Percentiles rank a stretch among this genome's conserved stretches.
Conservation (phyloP, 2,888 invertebrate species). For the Drosophila paranaensis region DNA sequence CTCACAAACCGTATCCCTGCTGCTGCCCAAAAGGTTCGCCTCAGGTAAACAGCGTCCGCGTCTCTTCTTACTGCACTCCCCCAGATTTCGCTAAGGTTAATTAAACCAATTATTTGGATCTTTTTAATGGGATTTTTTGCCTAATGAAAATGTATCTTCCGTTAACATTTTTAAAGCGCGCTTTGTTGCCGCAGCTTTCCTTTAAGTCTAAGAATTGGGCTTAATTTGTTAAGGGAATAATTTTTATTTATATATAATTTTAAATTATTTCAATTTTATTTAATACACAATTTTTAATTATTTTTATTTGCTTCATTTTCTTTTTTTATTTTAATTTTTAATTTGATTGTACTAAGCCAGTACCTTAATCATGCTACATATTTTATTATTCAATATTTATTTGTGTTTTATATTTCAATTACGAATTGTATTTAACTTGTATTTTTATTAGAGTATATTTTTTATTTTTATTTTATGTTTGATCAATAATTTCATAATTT, state of each 20-base stretch:
- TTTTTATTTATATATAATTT: neutral
- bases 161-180: neutral
- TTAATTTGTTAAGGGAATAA: neutral
- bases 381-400: too few relatives aligned
- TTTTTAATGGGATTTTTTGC: neutral
- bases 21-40: neutral
- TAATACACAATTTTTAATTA: too few relatives aligned
- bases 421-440: too few relatives aligned
- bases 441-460: too few relatives aligned
- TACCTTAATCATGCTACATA: too few relatives aligned
- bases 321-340: too few relatives aligned
- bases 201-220: neutral
- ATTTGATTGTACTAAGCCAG: too few relatives aligned
- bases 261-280: too few relatives aligned
- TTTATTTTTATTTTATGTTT: too few relatives aligned
- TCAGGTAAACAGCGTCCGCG: neutral
- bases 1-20: neutral
- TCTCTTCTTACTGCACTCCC: neutral
- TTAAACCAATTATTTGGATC: slow-evolving; percentile 6
- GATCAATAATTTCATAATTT: too few relatives aligned
- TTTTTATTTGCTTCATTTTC: neutral
- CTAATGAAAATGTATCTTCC: neutral
- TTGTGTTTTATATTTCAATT: too few relatives aligned
- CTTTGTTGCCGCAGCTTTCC: neutral
- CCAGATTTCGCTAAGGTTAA: slow-evolving; percentile 4